Percentiles rank a stretch among this genome's conserved stretches.
These are phyloP conservation scores for Cephus nigrinus DNA, from an alignment of 2,888 invertebrate species.

Conservation along the genomic window DNA sequence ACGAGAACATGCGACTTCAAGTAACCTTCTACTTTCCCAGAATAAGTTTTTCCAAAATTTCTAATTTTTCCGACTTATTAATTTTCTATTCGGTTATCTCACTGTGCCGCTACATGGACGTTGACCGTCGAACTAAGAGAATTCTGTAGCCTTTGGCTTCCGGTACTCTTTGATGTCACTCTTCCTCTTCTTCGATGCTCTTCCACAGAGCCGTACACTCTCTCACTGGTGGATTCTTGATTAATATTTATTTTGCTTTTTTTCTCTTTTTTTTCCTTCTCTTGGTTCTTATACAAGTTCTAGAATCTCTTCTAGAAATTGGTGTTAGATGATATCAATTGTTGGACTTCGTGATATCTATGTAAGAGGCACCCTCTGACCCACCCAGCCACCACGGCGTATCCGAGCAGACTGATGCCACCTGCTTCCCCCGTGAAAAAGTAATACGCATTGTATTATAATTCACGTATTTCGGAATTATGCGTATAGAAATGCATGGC, in stretches of 20 bases:
- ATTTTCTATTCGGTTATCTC: background rate
- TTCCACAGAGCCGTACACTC: background rate
- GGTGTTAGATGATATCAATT: background rate
- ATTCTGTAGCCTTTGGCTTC: background rate
- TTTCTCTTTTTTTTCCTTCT: background rate
- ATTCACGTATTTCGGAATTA: slow-evolving; percentile 15
- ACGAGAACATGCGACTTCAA: background rate
- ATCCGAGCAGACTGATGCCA: slow-evolving; percentile 45
- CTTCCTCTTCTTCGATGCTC: background rate
- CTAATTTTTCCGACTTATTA: background rate
- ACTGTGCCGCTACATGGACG: background rate
- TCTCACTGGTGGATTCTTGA: background rate
- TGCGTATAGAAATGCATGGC: slow-evolving; percentile 1
- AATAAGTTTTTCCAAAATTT: background rate
- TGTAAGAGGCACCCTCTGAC: slow-evolving; percentile 29
- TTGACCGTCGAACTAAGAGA: background rate
- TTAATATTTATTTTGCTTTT: background rate
- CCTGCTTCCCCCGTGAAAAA: slow-evolving; percentile 28
- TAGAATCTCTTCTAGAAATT: background rate
- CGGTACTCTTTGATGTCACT: background rate
- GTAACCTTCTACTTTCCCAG: background rate
- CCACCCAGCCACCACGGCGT: slow-evolving; percentile 48
- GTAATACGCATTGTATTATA: slow-evolving; percentile 38
- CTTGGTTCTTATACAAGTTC: background rate
- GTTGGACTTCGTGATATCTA: background rate